Conservation (phyloP, 35 echinoderm and acorn worm species). For the Nesometra sesokonis region DNA sequence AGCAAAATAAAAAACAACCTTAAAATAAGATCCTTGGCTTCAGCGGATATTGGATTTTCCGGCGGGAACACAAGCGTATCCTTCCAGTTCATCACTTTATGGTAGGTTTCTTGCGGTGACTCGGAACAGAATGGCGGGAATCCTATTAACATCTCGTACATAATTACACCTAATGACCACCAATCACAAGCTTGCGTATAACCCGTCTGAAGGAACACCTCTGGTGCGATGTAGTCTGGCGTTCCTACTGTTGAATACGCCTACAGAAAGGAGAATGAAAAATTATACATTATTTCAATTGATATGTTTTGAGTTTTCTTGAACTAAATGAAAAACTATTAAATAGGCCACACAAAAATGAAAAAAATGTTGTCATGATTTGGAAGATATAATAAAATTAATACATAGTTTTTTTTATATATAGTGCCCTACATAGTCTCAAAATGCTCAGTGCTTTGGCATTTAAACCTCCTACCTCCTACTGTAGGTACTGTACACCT, state of each 20-base stretch:
- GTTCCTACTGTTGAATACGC: conserved; percentile 98
- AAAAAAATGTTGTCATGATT: too few relatives aligned
- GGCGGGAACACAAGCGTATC: conserved; percentile 86
- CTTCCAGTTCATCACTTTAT: conserved; percentile 96
- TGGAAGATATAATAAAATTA: too few relatives aligned
- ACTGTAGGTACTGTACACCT: too few relatives aligned
- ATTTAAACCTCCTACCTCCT: too few relatives aligned
- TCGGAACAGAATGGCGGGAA: conserved; percentile 99
- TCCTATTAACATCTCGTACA: conserved; percentile 99
- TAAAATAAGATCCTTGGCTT: conserved; percentile 59
- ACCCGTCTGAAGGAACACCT: conserved; percentile 92
- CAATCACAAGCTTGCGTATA: conserved; percentile 93
- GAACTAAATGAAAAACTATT: too few relatives aligned
- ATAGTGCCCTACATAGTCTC: too few relatives aligned
- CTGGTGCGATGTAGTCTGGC: conserved; percentile 96
- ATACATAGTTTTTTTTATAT: too few relatives aligned
- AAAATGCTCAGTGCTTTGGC: too few relatives aligned
- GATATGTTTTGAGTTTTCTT: too few relatives aligned
- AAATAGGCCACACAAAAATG: too few relatives aligned
- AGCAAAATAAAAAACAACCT: too few relatives aligned
- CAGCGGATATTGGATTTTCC: conserved; percentile 74
- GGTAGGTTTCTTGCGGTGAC: conserved; percentile 93
- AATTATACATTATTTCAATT: background rate
- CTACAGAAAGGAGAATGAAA: conserved; percentile 17
- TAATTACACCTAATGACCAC: conserved; percentile 99